These are phyloP conservation scores for Zophobas morio DNA, from an alignment of 1,140 invertebrate species.

Conservation along the genomic window DNA sequence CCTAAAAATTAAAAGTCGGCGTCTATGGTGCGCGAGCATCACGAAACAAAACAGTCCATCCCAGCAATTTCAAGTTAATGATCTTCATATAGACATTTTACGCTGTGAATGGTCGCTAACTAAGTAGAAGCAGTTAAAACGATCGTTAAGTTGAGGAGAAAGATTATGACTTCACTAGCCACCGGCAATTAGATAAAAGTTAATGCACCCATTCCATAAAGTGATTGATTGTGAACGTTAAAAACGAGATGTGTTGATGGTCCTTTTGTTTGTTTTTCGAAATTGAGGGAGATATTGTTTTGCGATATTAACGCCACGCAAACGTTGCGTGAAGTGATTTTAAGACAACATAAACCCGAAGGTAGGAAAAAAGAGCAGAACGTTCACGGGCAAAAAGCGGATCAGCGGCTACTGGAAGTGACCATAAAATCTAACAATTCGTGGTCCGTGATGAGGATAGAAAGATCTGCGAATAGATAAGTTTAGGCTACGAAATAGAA, in stretches of 20 bases:
- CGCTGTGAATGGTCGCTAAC: constrained; percentile 55
- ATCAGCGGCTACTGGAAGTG: too few relatives aligned
- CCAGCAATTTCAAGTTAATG: constrained; percentile 57
- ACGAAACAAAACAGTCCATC: constrained; percentile 56
- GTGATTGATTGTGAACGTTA: constrained; percentile 46
- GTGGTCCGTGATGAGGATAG: too few relatives aligned
- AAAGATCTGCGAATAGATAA: too few relatives aligned
- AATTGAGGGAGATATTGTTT: constrained; percentile 3
- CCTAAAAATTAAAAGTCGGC: too few relatives aligned
- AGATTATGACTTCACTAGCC: constrained; percentile 56
- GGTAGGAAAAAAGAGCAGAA: too few relatives aligned
- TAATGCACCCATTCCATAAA: constrained; percentile 47
- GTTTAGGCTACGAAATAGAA: too few relatives aligned
- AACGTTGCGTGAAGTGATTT: neutral
- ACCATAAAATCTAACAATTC: too few relatives aligned
- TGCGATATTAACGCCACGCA: constrained; percentile 14
- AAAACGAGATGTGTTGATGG: constrained; percentile 8
- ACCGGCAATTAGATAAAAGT: constrained; percentile 55
- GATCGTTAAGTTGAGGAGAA: constrained; percentile 56
- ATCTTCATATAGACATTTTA: constrained; percentile 58
- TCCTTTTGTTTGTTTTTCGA: constrained; percentile 33
- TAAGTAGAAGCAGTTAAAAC: constrained; percentile 57
- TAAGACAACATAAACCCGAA: neutral
- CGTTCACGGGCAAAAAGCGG: too few relatives aligned
- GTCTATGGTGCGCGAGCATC: constrained; percentile 9